Conservation (phyloP, 2,888 invertebrate genomes). For the Dryococelus australis region DNA sequence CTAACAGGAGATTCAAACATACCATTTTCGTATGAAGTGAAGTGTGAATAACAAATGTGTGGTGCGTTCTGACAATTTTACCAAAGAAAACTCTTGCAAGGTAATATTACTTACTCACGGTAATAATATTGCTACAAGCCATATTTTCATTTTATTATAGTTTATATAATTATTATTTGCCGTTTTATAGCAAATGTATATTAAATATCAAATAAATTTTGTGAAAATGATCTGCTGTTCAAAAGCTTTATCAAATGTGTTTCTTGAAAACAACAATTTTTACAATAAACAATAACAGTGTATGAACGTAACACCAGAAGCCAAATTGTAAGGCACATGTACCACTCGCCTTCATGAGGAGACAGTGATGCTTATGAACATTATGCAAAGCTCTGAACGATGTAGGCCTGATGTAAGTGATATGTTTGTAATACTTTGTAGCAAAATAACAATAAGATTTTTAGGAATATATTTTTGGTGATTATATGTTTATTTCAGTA, state of each 20-base stretch:
- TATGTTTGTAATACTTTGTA: background rate
- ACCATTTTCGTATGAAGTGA: background rate
- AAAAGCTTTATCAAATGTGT: background rate
- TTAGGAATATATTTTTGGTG: background rate
- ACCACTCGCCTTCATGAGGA: background rate
- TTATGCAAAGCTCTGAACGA: background rate
- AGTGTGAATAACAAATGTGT: background rate
- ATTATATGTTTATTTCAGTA: background rate
- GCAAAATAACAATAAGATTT: background rate
- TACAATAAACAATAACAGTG: background rate
- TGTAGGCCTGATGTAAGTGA: conserved; percentile 16
- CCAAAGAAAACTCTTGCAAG: background rate
- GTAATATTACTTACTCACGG: background rate
- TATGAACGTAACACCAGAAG: background rate
- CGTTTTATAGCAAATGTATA: no score
- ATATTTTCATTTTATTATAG: background rate
- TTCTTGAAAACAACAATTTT: background rate
- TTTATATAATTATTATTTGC: no score
- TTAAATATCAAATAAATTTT: background rate
- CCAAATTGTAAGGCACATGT: background rate
- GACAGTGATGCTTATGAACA: background rate
- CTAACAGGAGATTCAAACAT: conserved; percentile 4
- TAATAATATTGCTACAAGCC: background rate
- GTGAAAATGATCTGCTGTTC: background rate
- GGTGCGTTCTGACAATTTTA: background rate